Conservation (phyloP, 2,113 vertebrate genomes). For the Oreochromis spilurus region DNA sequence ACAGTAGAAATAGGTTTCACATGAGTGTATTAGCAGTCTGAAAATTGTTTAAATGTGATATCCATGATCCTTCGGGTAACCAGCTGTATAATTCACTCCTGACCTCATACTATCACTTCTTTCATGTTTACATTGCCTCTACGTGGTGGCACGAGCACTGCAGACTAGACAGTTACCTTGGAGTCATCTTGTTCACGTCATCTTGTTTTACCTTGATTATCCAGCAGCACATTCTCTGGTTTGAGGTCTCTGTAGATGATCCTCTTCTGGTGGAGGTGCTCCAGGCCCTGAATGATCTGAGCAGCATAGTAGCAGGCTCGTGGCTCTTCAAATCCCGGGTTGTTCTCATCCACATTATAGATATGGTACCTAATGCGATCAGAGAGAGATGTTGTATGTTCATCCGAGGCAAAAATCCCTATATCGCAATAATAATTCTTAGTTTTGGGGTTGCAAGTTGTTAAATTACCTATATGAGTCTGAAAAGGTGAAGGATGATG, state of each 20-base stretch:
- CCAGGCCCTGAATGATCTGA: conserved; percentile 79
- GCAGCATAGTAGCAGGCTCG: conserved; percentile 72
- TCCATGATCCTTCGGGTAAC: neutral
- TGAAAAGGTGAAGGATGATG: neutral
- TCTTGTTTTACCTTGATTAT: conserved; percentile 72
- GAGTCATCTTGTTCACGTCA: neutral
- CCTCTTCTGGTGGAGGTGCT: conserved; percentile 77
- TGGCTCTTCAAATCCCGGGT: conserved; percentile 69
- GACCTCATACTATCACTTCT: neutral
- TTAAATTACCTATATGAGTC: neutral
- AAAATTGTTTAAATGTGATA: neutral
- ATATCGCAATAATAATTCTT: neutral
- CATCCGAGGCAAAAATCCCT: neutral
- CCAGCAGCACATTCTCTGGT: conserved; percentile 88
- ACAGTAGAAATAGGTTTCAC: neutral
- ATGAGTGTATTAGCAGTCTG: neutral
- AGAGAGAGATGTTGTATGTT: neutral
- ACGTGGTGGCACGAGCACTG: neutral
- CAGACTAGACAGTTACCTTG: neutral
- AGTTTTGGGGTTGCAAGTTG: neutral
- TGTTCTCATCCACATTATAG: conserved; percentile 78
- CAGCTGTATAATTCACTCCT: neutral
- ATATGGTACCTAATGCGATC: conserved; percentile 70
- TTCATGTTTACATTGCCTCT: neutral
- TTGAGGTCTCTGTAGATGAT: conserved; percentile 86